These are phyloP conservation scores for Indicator indicator DNA, from an alignment of 2,113 vertebrate species.

Conservation along the genomic window DNA sequence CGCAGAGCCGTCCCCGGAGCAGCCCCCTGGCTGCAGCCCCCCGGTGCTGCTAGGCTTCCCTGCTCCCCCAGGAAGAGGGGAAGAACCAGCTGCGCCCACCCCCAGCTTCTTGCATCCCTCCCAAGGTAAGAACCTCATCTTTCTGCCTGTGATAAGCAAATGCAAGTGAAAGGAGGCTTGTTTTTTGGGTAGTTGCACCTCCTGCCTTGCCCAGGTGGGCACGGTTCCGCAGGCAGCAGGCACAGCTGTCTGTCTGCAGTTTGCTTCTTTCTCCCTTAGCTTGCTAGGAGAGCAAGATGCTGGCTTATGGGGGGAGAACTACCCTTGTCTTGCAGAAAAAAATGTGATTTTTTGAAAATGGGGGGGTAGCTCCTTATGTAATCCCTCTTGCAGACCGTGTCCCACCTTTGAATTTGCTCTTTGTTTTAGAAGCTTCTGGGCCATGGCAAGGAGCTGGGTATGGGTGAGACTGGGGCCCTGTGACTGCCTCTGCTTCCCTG, in stretches of 20 bases:
- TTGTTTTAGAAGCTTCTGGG: background rate
- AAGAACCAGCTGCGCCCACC: rapidly evolving
- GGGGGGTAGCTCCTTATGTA: background rate
- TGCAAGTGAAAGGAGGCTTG: background rate
- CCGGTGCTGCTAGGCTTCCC: background rate
- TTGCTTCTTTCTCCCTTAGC: background rate
- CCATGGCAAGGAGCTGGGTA: background rate
- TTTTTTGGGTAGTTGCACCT: rapidly evolving
- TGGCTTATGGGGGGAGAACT: background rate
- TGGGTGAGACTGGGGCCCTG: background rate
- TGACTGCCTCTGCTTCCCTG: background rate
- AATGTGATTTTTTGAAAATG: background rate
- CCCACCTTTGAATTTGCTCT: background rate
- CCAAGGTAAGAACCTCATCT: conserved; percentile 22
- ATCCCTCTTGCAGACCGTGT: background rate
- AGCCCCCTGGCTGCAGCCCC: background rate
- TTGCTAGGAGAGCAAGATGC: background rate
- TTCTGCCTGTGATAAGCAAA: background rate
- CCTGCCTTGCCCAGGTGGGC: background rate
- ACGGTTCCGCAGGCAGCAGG: rapidly evolving
- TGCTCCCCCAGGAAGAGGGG: background rate
- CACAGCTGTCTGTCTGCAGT: background rate
- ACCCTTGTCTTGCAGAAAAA: background rate
- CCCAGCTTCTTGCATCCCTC: background rate
- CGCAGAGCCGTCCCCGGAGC: background rate